Evolutionary conservation across 2,113 vertebrate genomes (phyloP), one percentile per base, ranked within the genome.

Genomic region (Tragelaphus scriptus): DNA sequence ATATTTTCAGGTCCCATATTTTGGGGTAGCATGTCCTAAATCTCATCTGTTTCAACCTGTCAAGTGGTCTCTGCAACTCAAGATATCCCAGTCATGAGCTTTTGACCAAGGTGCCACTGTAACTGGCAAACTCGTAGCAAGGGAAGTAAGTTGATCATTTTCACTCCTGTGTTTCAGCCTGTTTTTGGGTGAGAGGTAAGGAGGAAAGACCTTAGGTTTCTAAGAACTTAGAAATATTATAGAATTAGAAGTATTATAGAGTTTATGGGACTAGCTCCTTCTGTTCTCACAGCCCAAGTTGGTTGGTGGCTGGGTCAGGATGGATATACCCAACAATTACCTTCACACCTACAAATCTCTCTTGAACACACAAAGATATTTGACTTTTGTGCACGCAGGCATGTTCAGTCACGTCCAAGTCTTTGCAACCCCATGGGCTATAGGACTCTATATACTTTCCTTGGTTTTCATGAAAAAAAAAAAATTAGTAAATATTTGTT

Each of bases 381-480:
- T 86, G 12, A 7, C 28, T 85, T 26, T 11, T 36, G 5, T 23
- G 19, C 9, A 40, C 12, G n/a, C 19, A 40, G 23, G 5, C n/a
- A 40, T 23, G n/a, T n/a, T 71, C n/a, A 40, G n/a, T 71, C n/a
- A 71, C 1, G 2, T 40, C 19, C 0, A 0, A 71, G n/a, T 40
- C n/a, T 40, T 40, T 71, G 68, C 68, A 40, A 23, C 10, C 10
- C 68, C 0, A 1, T 71, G 68, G n/a, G 21, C n/a, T 71, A 10
- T 36, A 71, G 19, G 68, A 71, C 10, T 71, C 19, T 40, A 23
- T 71, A 71, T 40, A 36, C n/a, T 71, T 71, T 40, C 68, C 4
- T 71, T 21, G 5, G 19, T 71, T 71, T 71, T 23, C n/a, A 23
- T 36, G 5, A 12, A 36, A 71, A 71, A 63, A 63, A 61, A 40